Evolutionary conservation across 2,888 invertebrate genomes (phyloP).

Genomic region (Ptychoptera contaminata): DNA sequence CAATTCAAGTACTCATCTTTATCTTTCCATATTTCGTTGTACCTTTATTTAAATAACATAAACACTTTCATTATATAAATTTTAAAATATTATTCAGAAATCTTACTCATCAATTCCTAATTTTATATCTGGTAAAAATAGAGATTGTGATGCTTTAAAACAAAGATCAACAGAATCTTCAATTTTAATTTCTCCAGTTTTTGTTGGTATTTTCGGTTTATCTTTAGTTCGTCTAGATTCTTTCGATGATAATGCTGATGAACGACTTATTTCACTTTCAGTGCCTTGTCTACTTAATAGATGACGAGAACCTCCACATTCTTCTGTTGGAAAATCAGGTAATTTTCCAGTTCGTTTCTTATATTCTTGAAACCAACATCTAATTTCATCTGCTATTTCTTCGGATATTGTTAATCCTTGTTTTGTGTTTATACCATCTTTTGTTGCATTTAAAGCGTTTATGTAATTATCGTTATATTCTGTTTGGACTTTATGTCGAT

Average conservation of each 20-base stretch:
- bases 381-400: slow-evolving; percentile 70
- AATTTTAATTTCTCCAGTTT: slow-evolving; percentile 35
- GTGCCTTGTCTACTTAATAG: slow-evolving; percentile 71
- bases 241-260: slow-evolving; percentile 58
- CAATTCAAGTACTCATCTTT: slow-evolving; percentile 61
- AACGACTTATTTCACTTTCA: slow-evolving; percentile 65
- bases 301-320: slow-evolving; percentile 74
- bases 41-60: slow-evolving; percentile 26
- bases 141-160: slow-evolving; percentile 52
- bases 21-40: slow-evolving; percentile 69
- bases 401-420: slow-evolving; percentile 68
- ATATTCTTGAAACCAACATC: slow-evolving; percentile 74
- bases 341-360: slow-evolving; percentile 69
- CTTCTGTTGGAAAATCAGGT: slow-evolving; percentile 83
- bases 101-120: slow-evolving; percentile 54
- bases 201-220: slow-evolving; percentile 42
- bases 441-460: slow-evolving; percentile 42
- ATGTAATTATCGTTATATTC: slow-evolving; percentile 53
- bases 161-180: slow-evolving; percentile 41
- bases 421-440: slow-evolving; percentile 48
- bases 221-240: slow-evolving; percentile 67
- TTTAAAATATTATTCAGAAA: not conserved
- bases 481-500: slow-evolving; percentile 48
- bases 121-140: slow-evolving; percentile 55
- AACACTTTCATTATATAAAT: not conserved